Base-by-base conservation (phyloP, 2,888 invertebrate genomes). In the Noctua pronuba region DNA sequence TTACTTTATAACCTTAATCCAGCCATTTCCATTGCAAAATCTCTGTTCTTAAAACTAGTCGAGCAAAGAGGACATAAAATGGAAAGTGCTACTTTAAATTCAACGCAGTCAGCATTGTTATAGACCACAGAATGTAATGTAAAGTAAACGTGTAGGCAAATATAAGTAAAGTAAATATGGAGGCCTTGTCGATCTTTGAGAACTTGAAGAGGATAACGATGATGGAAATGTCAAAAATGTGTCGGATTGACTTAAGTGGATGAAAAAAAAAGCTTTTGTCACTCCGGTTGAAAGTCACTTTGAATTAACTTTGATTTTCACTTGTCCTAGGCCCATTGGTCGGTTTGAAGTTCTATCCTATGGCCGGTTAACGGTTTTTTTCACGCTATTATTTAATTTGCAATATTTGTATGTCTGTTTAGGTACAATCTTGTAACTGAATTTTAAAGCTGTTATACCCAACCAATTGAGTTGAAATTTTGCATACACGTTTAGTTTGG, bases 101-200 rank as follows among this genome's bases (percentile, higher is more conserved):
- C 76, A 86, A 73, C 70, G 38, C 13, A 80, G 80, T 76, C 73
- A 78, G 75, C 74, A 67, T 77, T 84, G n/a, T 79, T 77, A 73
- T 73, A 58, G 69, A 65, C 74, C 60, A 72, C 66, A 71, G 46
- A 77, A 77, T 65, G 49, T 80, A 73, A 77, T 65, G 49, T 80
- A 72, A 83, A 52, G 62, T 76, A n/a, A n/a, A n/a, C n/a, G 44
- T 85, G 79, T 75, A 66, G 73, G 55, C 44, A 68, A 86, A 73
- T 84, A 77, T 69, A 73, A 83, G 65, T 73, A 75, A 73, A 77
- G 18, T 21, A 64, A 72, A 46, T 46, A 72, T 70, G 13, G 49
- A 65, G 55, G 16, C 2, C 18, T 60, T 60, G 18, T 18, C 18
- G 28, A 7, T 7, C 3, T 60, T 60, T 60, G 28, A 31, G 58